phyloP scores from a whole-genome alignment of 2,113 vertebrate genomes.

The Colistium nudipinnis region DNA sequence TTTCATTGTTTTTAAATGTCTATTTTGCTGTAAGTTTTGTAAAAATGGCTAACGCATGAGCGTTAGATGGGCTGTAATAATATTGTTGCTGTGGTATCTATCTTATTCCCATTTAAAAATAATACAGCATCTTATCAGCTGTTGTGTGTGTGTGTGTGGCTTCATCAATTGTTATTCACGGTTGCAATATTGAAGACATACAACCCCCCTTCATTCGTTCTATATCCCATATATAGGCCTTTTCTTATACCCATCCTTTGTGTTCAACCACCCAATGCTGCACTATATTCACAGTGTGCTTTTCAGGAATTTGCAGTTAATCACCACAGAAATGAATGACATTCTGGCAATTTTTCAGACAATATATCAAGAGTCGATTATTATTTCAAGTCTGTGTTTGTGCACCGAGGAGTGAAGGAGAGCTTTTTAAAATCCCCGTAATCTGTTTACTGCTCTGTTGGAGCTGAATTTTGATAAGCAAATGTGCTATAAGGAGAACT shows the following conservation, averaged over 20 bases:
- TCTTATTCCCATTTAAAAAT: no score
- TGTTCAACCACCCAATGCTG: neutral
- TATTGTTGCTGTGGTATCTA: neutral
- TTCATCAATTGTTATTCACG: no score
- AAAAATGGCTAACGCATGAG: neutral
- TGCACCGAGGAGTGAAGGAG: conserved; percentile 14
- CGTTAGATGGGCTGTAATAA: neutral
- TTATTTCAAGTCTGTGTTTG: conserved; percentile 38
- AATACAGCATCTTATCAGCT: no score
- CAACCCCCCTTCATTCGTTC: neutral
- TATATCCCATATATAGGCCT: neutral
- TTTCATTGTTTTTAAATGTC: neutral
- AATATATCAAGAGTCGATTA: conserved; percentile 36
- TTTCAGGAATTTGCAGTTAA: conserved; percentile 35
- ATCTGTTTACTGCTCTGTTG: conserved; percentile 56
- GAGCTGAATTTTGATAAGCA: conserved; percentile 26
- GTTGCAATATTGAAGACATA: neutral
- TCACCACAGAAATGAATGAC: conserved; percentile 27
- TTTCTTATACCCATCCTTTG: neutral
- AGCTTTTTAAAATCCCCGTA: conserved; percentile 56
- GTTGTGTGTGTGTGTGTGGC: no score
- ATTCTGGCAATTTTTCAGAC: conserved; percentile 36
- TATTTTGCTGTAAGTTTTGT: neutral
- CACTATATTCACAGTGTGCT: neutral
- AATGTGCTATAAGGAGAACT: conserved; percentile 34